Percentiles rank a stretch among this genome's conserved stretches.
phyloP scores from a whole-genome alignment of 2,888 invertebrate species.

The Phrixothrix hirtus region DNA sequence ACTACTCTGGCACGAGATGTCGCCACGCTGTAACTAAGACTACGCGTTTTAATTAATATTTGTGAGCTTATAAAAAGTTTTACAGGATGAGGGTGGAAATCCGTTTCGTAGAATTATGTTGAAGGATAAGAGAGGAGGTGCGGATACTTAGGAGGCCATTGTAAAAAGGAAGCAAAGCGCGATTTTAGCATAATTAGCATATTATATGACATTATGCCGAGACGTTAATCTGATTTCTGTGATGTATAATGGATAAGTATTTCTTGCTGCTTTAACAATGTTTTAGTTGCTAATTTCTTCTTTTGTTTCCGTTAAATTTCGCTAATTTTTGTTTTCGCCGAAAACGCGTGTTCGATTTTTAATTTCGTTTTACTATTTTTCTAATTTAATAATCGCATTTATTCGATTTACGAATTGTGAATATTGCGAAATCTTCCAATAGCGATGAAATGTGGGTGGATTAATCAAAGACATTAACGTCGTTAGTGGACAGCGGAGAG shows the following conservation, averaged over 20 bases:
- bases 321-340: too few species aligned
- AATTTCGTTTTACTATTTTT: too few species aligned
- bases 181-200: constrained; percentile 36
- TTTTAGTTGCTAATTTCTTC: constrained; percentile 2
- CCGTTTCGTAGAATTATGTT: constrained; percentile 34
- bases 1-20: constrained; percentile 40
- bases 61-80: constrained; percentile 45
- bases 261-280: constrained; percentile 14
- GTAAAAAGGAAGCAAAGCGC: constrained; percentile 32
- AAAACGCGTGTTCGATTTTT: too few species aligned
- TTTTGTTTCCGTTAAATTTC: too few species aligned
- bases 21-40: constrained; percentile 38
- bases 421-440: too few species aligned
- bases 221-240: constrained; percentile 30
- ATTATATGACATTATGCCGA: constrained; percentile 35
- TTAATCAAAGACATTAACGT: constrained; percentile 28
- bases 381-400: too few species aligned
- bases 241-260: constrained; percentile 28
- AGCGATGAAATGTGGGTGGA: constrained; percentile 18
- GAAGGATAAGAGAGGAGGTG: constrained; percentile 32
- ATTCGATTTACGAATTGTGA: too few species aligned
- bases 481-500: constrained; percentile 26
- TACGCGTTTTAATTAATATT: constrained; percentile 49
- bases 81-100: constrained; percentile 33
- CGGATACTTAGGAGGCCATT: constrained; percentile 29